Percentiles rank a stretch among this genome's conserved stretches.
Conservation (phyloP, 1,140 invertebrate genomes). For the Ptiloglossa arizonensis region DNA sequence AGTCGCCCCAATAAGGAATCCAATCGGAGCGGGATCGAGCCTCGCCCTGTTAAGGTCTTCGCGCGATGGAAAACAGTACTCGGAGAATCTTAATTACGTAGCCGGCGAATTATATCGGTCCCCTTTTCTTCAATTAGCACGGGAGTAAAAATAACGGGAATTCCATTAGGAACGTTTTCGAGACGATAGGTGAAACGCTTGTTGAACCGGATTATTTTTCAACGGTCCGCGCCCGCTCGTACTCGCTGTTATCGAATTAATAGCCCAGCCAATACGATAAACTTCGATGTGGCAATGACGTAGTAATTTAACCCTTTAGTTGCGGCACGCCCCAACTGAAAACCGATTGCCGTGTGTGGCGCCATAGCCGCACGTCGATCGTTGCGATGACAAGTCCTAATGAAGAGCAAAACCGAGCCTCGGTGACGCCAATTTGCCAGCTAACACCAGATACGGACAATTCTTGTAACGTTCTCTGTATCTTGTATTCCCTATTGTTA, state of each 20-base stretch:
- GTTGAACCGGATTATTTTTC: background rate
- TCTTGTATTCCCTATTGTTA: no score
- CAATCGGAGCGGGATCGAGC: background rate
- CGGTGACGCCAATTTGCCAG: no score
- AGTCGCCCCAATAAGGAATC: slow-evolving; percentile 1
- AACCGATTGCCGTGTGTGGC: background rate
- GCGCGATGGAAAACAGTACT: background rate
- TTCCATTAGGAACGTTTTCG: background rate
- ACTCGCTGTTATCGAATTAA: slow-evolving; percentile 64
- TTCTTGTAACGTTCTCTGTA: no score
- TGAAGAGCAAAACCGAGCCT: background rate
- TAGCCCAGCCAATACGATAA: slow-evolving; percentile 66
- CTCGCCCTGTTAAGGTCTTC: background rate
- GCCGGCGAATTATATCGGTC: background rate
- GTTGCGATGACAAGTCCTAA: background rate
- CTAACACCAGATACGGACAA: no score
- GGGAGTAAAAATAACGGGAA: background rate
- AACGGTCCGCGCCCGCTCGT: background rate
- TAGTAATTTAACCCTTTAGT: slow-evolving; percentile 54
- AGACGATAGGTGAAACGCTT: background rate
- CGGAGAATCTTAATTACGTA: background rate
- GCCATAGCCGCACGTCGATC: background rate
- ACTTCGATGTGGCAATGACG: slow-evolving; percentile 63
- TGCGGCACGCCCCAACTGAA: background rate
- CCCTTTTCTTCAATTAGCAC: background rate